Percentiles rank a stretch among this genome's conserved stretches.
Evolutionary conservation across 2,113 vertebrate genomes (phyloP).

Genomic region (Cryptomyrus ogoouensis): DNA sequence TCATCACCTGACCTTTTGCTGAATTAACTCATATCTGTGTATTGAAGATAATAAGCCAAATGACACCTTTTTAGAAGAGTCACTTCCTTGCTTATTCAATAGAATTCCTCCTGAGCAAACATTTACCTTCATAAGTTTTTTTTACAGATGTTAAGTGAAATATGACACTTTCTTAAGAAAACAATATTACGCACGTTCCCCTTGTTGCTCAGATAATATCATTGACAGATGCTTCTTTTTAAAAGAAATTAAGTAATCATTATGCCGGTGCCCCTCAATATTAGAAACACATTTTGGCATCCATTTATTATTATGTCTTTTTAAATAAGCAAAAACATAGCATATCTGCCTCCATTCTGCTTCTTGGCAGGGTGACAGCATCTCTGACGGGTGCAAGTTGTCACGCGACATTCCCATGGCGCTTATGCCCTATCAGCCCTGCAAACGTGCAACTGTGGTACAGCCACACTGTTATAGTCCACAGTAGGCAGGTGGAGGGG

Average conservation of each 20-base stretch:
- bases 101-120: constrained; percentile 19
- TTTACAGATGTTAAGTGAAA: constrained; percentile 8
- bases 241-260: constrained; percentile 21
- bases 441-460: background rate
- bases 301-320: background rate
- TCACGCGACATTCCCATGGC: constrained; percentile 19
- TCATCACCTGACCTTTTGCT: constrained; percentile 17
- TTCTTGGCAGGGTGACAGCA: constrained; percentile 25
- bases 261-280: constrained; percentile 20
- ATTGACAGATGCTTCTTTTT: constrained; percentile 20
- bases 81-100: background rate
- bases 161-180: constrained; percentile 26
- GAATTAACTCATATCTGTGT: constrained; percentile 1
- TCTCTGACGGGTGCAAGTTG: background rate
- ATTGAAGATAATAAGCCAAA: constrained; percentile 12
- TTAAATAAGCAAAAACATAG: constrained; percentile 16
- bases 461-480: background rate
- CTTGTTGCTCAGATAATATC: constrained; percentile 27
- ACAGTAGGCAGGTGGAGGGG: constrained; percentile 7
- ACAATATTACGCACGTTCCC: constrained; percentile 19
- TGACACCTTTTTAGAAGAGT: background rate
- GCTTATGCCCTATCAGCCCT: background rate
- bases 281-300: constrained; percentile 27
- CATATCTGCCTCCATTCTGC: constrained; percentile 23
- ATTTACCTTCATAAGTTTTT: constrained; percentile 24